These are phyloP conservation scores for Tetrax tetrax DNA, from an alignment of 2,113 vertebrate genomes.

Conservation along the genomic window DNA sequence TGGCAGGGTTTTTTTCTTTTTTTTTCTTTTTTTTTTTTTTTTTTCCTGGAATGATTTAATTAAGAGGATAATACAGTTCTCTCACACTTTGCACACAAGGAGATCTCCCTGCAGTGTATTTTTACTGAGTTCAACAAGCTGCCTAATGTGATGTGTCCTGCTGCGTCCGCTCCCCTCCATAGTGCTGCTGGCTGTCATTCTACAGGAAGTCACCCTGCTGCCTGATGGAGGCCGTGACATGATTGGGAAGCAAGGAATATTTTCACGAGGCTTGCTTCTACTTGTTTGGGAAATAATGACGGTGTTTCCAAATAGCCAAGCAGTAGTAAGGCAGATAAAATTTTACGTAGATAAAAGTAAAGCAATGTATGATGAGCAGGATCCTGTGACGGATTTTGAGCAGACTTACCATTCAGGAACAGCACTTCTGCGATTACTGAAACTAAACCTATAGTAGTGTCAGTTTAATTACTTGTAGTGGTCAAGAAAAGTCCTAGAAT, in stretches of 20 bases:
- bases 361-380: neutral
- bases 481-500: neutral
- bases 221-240: neutral
- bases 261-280: neutral
- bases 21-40: neutral
- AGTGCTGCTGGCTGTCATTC: neutral
- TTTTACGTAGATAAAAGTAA: neutral
- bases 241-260: neutral
- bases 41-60: neutral
- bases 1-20: neutral
- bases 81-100: neutral
- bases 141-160: neutral
- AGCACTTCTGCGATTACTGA: neutral
- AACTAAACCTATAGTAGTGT: neutral
- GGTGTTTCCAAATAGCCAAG: neutral
- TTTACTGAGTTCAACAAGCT: neutral
- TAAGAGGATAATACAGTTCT: neutral
- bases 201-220: neutral
- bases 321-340: neutral
- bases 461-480: neutral
- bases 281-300: neutral
- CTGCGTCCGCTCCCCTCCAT: neutral
- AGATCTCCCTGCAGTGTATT: neutral
- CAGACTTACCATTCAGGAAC: neutral
- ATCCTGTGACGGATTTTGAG: neutral